phyloP scores from a whole-genome alignment of 2,113 vertebrate species.

The Lophotis ruficrista region DNA sequence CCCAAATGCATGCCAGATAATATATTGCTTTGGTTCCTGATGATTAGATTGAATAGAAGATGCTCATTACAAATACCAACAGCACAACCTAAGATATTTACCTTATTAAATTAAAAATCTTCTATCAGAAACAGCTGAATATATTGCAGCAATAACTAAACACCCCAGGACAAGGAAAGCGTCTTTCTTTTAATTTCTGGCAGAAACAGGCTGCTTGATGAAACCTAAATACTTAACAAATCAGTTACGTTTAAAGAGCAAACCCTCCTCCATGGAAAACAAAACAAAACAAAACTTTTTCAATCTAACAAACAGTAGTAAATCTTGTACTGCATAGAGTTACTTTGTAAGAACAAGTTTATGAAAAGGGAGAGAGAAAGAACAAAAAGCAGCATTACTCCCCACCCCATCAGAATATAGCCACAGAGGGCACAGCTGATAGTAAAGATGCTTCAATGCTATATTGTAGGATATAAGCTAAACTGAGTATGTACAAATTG shows the following conservation, averaged over 20 bases:
- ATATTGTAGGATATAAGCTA: background rate
- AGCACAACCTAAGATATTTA: background rate
- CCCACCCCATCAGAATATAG: background rate
- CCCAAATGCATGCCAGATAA: background rate
- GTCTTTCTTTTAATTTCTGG: background rate
- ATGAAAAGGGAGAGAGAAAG: background rate
- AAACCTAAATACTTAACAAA: background rate
- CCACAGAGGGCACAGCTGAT: conserved; percentile 7
- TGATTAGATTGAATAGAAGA: background rate
- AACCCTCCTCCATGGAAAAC: background rate
- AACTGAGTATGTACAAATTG: background rate
- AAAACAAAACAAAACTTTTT: background rate
- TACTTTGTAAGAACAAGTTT: conserved; percentile 17
- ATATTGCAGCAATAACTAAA: background rate
- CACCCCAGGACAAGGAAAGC: background rate
- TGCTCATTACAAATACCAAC: background rate
- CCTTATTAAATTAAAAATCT: background rate
- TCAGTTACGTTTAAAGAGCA: background rate
- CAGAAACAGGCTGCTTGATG: background rate
- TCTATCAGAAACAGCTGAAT: background rate
- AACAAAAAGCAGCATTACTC: conserved; percentile 32
- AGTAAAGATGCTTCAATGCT: conserved; percentile 31
- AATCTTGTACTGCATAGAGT: conserved; percentile 49
- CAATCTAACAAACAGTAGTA: background rate
- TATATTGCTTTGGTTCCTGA: conserved; percentile 50